Evolutionary conservation across 2,797 vertebrate species (phyloP).

Genomic region (Pseudochirops cupreus): DNA sequence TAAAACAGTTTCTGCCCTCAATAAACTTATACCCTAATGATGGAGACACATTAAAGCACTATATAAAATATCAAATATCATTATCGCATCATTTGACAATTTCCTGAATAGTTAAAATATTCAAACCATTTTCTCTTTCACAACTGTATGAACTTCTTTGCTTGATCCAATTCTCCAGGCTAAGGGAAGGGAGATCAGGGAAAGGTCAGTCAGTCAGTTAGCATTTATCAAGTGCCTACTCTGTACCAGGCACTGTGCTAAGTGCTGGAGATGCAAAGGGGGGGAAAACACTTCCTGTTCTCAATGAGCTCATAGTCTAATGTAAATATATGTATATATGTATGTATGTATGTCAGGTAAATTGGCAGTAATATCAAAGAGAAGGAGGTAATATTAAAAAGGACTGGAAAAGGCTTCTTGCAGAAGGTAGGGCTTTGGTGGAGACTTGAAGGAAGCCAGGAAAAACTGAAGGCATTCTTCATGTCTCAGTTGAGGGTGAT

Average conservation of each 20-base stretch:
- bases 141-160: background rate
- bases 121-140: slow-evolving; percentile 22
- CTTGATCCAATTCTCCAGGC: slow-evolving; percentile 8
- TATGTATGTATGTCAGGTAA: background rate
- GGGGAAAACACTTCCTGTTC: background rate
- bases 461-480: background rate
- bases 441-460: background rate
- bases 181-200: background rate
- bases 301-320: background rate
- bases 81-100: background rate
- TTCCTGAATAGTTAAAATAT: background rate
- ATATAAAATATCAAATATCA: background rate
- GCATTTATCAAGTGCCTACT: background rate
- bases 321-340: background rate
- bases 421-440: background rate
- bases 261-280: background rate
- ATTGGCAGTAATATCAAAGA: background rate
- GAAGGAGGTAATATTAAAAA: background rate
- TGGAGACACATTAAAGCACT: background rate
- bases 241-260: background rate
- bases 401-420: background rate
- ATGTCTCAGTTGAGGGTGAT: background rate
- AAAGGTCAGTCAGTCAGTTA: background rate
- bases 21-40: background rate
- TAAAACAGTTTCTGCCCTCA: background rate